phyloP scores from a whole-genome alignment of 1,140 invertebrate genomes.

The Drosophila littoralis region DNA sequence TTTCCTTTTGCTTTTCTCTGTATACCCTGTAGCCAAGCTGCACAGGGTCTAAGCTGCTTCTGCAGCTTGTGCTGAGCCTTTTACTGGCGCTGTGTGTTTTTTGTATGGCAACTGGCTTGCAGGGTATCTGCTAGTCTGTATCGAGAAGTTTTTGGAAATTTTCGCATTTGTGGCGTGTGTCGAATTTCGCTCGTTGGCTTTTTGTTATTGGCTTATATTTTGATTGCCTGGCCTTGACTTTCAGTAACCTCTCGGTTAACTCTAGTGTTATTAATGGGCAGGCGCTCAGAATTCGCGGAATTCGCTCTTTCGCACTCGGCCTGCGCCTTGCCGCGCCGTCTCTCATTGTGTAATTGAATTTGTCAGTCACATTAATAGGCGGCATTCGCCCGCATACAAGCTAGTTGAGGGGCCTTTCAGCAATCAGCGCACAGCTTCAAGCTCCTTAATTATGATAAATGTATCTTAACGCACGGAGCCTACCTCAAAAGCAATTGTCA shows the following conservation, averaged over 20 bases:
- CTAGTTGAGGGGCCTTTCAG: background rate
- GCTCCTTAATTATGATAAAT: slow-evolving; percentile 57
- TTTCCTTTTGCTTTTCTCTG: slow-evolving; percentile 24
- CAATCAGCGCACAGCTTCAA: slow-evolving; percentile 10
- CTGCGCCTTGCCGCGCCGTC: slow-evolving; percentile 2
- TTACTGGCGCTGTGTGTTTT: background rate
- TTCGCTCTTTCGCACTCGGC: slow-evolving; percentile 43
- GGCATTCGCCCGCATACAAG: slow-evolving; percentile 1
- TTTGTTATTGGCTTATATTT: slow-evolving; percentile 46
- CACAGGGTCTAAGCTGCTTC: background rate
- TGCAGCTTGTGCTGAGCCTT: background rate
- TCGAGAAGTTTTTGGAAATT: background rate
- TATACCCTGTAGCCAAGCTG: slow-evolving; percentile 6
- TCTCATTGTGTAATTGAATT: slow-evolving; percentile 69
- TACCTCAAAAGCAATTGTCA: slow-evolving; percentile 10
- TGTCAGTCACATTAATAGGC: slow-evolving; percentile 50
- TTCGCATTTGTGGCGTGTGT: slow-evolving; percentile 53
- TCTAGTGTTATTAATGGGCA: slow-evolving; percentile 79
- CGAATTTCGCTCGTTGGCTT: slow-evolving; percentile 51
- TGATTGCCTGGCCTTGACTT: slow-evolving; percentile 73
- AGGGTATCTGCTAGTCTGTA: slow-evolving; percentile 12
- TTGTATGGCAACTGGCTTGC: background rate
- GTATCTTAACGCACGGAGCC: slow-evolving; percentile 3
- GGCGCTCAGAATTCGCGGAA: slow-evolving; percentile 57
- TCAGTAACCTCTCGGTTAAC: slow-evolving; percentile 79